Base-by-base conservation (phyloP, 2,797 vertebrate genomes). In the Acipenser transmontanus region DNA sequence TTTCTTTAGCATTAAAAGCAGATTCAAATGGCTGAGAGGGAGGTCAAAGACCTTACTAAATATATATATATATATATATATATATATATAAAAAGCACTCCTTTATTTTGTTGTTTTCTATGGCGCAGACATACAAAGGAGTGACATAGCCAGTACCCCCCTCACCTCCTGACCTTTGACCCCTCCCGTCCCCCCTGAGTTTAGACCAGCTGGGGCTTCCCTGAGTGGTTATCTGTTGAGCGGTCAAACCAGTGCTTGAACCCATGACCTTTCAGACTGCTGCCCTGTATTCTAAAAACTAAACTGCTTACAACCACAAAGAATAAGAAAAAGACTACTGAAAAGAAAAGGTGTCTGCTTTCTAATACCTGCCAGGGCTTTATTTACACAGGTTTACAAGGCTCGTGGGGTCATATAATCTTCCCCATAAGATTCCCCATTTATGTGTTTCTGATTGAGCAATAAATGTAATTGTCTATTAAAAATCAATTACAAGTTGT, bases 401-500 rank as follows among this genome's bases (percentile, higher is more conserved):
- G 60, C 60, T 61, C 17, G 7, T 61, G 60, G 60, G 60, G 60
- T 61, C 8, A 34, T 61, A 34, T 8, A 14, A 2, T 61, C 17
- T 34, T 61, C 14, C 14, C 14, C 14, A 17, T 17, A 20, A 17
- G n/a, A 8, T 61, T 61, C 7, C 82, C 84, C 82, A 68, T 84
- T 85, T 85, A 83, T 75, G 79, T 81, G 82, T 82, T 79, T 89
- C 83, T 84, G 84, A 89, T 84, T 80, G 85, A 84, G 82, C 81
- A 75, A 85, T 86, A 84, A 87, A 83, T 87, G 80, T 83, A 61
- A 34, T 86, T 84, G 85, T 78, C 87, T 87, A 88, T 90, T 89
- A 90, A 86, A 89, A 88, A 88, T 84, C 84, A 85, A 90, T 90
- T 90, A 88, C 84, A 82, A 85, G 80, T 86, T 82, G 81, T 81